Evolutionary conservation across 1,140 invertebrate species (phyloP).

Genomic region (Cyphomyrmex costatus): DNA sequence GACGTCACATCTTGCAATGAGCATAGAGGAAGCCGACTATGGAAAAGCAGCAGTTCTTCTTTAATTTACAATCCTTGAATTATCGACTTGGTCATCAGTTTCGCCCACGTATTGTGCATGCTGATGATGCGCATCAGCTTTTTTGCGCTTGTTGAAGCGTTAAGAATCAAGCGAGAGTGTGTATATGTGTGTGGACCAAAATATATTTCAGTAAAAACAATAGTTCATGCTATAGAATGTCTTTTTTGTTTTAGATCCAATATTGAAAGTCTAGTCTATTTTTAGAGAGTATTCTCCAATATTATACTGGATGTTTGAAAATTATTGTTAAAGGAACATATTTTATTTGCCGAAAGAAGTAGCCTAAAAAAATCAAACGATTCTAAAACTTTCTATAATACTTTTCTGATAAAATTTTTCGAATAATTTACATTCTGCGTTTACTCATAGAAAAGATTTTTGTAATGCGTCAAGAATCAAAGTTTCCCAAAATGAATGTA

Average conservation of each 20-base stretch:
- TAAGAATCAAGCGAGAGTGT: background rate
- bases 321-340: background rate
- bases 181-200: background rate
- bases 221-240: background rate
- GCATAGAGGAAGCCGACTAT: background rate
- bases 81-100: constrained; percentile 23
- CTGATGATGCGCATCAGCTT: background rate
- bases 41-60: constrained; percentile 22
- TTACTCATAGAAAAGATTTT: background rate
- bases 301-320: background rate
- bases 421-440: background rate
- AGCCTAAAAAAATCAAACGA: background rate
- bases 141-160: background rate
- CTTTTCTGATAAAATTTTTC: background rate
- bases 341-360: background rate
- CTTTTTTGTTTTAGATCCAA: background rate
- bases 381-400: background rate
- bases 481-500: background rate
- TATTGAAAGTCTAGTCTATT: background rate
- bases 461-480: background rate
- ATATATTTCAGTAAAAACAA: constrained; percentile 8
- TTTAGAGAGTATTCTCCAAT: background rate
- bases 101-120: background rate
- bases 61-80: constrained; percentile 41
- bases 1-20: background rate